Evolutionary conservation across 2,888 invertebrate genomes (phyloP).

Genomic region (Cremastinae sp.): DNA sequence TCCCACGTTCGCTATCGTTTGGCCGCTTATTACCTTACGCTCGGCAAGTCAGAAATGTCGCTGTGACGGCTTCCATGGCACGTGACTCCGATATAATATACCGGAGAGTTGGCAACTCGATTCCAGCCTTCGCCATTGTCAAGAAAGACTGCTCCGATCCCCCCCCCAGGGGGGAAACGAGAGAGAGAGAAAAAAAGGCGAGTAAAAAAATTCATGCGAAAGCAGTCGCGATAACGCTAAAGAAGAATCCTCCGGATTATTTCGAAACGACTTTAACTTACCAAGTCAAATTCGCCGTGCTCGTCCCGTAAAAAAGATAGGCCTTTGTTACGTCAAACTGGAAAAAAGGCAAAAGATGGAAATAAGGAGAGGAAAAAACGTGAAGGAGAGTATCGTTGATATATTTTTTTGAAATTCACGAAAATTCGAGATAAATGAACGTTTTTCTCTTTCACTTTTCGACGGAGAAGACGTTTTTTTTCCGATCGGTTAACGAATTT

Average conservation of each 20-base stretch:
- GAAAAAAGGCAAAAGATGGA: neutral
- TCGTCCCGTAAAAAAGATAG: slow-evolving; percentile 18
- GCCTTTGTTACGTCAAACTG: neutral
- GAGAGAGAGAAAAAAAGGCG: slow-evolving; percentile 6
- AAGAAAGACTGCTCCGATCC: neutral
- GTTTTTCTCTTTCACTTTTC: neutral
- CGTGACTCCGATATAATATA: slow-evolving; percentile 61
- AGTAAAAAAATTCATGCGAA: slow-evolving; percentile 8
- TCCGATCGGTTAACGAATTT: neutral
- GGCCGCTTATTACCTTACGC: slow-evolving; percentile 69
- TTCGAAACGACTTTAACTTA: slow-evolving; percentile 27
- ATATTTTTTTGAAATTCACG: neutral
- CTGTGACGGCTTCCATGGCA: slow-evolving; percentile 41
- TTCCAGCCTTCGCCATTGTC: no score
- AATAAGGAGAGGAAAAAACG: neutral
- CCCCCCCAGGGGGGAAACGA: neutral
- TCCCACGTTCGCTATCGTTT: slow-evolving; percentile 78
- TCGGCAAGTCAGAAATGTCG: slow-evolving; percentile 35
- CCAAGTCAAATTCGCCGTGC: slow-evolving; percentile 44
- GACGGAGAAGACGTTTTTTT: neutral
- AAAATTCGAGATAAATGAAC: no score
- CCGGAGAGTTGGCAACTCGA: neutral
- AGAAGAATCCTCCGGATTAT: slow-evolving; percentile 26
- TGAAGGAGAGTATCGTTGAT: neutral
- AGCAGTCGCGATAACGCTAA: slow-evolving; percentile 32